Conservation (phyloP, 2,797 vertebrate species). For the Loris lydekkerianus region DNA sequence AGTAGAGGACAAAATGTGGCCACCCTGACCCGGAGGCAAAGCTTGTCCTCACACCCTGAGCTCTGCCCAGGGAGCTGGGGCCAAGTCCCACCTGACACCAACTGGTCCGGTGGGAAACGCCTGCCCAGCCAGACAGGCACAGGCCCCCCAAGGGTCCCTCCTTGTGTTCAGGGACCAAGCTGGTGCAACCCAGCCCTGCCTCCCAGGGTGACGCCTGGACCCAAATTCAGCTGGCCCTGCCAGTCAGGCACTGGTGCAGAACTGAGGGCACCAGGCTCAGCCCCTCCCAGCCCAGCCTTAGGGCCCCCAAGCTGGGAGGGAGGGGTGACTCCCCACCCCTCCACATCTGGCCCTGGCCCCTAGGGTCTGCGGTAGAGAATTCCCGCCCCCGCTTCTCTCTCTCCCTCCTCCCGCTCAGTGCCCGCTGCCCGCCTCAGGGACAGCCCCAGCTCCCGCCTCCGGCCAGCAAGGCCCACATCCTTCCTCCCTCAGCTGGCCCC, state of each 20-base stretch:
- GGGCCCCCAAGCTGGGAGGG: conserved; percentile 82
- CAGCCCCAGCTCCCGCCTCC: conserved; percentile 84
- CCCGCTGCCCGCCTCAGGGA: conserved; percentile 85
- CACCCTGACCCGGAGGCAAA: conserved; percentile 84
- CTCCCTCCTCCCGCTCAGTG: conserved; percentile 82
- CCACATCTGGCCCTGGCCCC: conserved; percentile 86
- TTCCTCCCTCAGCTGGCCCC: conserved; percentile 84
- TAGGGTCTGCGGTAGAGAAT: conserved; percentile 86
- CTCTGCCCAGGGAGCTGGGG: conserved; percentile 83
- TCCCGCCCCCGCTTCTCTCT: conserved; percentile 85
- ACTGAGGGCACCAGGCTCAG: conserved; percentile 83
- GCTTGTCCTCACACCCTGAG: conserved; percentile 84
- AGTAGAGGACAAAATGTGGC: conserved; percentile 81
- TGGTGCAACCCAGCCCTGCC: conserved; percentile 81
- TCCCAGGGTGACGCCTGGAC: conserved; percentile 84
- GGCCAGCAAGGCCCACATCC: conserved; percentile 86
- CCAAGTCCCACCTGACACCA: conserved; percentile 86
- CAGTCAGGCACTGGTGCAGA: conserved; percentile 86
- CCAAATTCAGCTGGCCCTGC: conserved; percentile 85
- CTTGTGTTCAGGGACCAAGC: conserved; percentile 76
- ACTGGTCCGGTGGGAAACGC: conserved; percentile 86
- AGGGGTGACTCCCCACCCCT: conserved; percentile 83
- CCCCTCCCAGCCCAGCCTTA: conserved; percentile 81
- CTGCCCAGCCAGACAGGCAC: conserved; percentile 83
- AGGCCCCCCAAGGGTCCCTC: conserved; percentile 84